Evolutionary conservation across 2,888 invertebrate genomes (phyloP).

Genomic region (Lithosia quadra): DNA sequence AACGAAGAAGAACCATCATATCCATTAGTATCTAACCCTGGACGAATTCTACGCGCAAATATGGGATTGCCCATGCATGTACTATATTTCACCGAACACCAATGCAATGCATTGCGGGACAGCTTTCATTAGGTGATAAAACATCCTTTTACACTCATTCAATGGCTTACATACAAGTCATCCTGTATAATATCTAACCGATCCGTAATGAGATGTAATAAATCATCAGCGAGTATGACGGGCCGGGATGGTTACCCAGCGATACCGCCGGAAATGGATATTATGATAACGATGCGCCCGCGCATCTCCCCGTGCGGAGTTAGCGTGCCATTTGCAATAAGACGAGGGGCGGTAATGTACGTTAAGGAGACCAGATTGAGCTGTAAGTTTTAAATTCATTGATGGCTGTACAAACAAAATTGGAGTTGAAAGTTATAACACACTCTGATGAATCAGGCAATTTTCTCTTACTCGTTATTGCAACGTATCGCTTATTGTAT

Average conservation of each 20-base stretch:
- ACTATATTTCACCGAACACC: too few species aligned
- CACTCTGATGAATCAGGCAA: slow-evolving; percentile 30
- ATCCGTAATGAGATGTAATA: slow-evolving; percentile 67
- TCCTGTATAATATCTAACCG: slow-evolving; percentile 57
- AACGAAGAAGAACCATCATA: neutral
- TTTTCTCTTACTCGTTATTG: slow-evolving; percentile 44
- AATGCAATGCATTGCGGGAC: too few species aligned
- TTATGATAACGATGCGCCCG: slow-evolving; percentile 70
- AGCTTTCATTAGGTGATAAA: too few species aligned
- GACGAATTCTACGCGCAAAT: neutral
- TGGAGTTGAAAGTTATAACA: slow-evolving; percentile 36
- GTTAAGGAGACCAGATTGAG: slow-evolving; percentile 51
- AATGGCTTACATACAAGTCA: neutral
- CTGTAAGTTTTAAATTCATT: slow-evolving; percentile 53
- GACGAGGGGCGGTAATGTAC: slow-evolving; percentile 49
- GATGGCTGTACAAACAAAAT: slow-evolving; percentile 55
- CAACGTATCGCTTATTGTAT: slow-evolving; percentile 36
- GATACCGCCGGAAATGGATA: slow-evolving; percentile 74
- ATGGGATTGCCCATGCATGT: too few species aligned
- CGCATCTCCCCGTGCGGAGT: slow-evolving; percentile 49
- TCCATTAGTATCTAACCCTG: neutral
- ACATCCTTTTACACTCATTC: neutral
- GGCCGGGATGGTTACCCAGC: slow-evolving; percentile 54
- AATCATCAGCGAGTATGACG: slow-evolving; percentile 66
- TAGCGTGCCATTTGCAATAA: slow-evolving; percentile 50